These are phyloP conservation scores for Drosophila kanekoi DNA, from an alignment of 2,888 invertebrate genomes.

Conservation along the genomic window DNA sequence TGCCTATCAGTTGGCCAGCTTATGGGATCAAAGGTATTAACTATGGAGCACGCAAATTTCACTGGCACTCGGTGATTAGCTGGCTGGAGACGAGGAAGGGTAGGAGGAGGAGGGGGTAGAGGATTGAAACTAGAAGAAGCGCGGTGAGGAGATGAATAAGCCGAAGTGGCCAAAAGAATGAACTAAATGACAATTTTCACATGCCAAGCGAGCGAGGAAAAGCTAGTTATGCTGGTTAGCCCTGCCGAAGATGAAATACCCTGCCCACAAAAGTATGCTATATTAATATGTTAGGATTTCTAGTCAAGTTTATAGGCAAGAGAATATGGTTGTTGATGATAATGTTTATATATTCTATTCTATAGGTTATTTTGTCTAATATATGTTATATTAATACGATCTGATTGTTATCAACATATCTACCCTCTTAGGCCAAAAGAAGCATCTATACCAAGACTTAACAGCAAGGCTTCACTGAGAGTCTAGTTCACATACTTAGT, in stretches of 20 bases:
- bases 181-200: conserved; percentile 55
- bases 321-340: no score
- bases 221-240: no score
- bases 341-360: no score
- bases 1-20: conserved; percentile 30
- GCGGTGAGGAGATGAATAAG: not conserved
- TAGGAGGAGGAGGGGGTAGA: not conserved
- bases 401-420: no score
- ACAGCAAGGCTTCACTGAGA: no score
- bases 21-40: conserved; percentile 54
- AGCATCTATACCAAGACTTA: no score
- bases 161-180: conserved; percentile 28
- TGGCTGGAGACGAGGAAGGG: not conserved
- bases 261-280: not conserved
- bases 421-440: no score
- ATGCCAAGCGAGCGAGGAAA: conserved; percentile 25
- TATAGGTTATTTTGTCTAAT: no score
- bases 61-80: conserved; percentile 56
- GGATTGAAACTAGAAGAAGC: conserved; percentile 10
- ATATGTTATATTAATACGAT: no score
- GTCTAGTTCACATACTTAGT: no score
- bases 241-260: not conserved
- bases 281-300: no score
- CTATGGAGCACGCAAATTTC: conserved; percentile 45
- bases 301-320: no score